A percentile compares a stretch with the other conserved stretches of the same genome.
phyloP scores from a whole-genome alignment of 1,140 invertebrate species.

The Holotrichia oblita region DNA sequence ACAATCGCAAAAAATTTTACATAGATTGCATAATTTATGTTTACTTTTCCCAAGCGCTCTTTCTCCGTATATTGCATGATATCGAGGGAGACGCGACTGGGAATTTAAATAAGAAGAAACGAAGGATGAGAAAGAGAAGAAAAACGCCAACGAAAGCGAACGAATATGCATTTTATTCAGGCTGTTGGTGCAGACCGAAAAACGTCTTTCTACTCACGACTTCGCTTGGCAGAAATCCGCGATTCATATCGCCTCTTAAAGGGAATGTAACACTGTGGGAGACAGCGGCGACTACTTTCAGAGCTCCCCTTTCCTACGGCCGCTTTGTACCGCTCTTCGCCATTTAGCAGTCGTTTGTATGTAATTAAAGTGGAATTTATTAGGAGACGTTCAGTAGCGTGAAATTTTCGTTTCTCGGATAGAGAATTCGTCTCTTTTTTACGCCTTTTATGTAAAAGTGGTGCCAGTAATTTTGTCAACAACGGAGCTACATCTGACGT shows the following conservation, averaged over 20 bases:
- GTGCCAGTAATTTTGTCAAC: slow-evolving; percentile 31
- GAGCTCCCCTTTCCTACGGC: background rate
- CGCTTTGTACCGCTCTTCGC: slow-evolving; percentile 11
- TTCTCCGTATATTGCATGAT: background rate
- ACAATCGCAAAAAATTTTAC: background rate
- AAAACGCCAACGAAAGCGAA: slow-evolving; percentile 23
- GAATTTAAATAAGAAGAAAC: slow-evolving; percentile 20
- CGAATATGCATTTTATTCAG: slow-evolving; percentile 31
- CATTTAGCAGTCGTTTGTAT: slow-evolving; percentile 35
- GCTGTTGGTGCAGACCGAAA: slow-evolving; percentile 14
- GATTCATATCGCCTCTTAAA: slow-evolving; percentile 31
- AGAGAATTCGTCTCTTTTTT: slow-evolving; percentile 16
- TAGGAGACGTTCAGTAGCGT: slow-evolving; percentile 32
- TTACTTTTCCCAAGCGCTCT: background rate
- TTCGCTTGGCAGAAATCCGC: background rate
- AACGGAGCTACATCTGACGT: background rate
- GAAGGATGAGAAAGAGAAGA: background rate
- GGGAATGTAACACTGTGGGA: slow-evolving; percentile 21
- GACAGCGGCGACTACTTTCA: slow-evolving; percentile 24
- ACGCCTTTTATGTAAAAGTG: slow-evolving; percentile 11
- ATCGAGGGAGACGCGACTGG: background rate
- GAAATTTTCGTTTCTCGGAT: slow-evolving; percentile 30
- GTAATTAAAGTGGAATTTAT: slow-evolving; percentile 37
- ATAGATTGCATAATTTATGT: background rate
- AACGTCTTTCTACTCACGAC: slow-evolving; percentile 24